Evolutionary conservation across 2,113 vertebrate species (phyloP).

Genomic region (Clarias macrocephalus): DNA sequence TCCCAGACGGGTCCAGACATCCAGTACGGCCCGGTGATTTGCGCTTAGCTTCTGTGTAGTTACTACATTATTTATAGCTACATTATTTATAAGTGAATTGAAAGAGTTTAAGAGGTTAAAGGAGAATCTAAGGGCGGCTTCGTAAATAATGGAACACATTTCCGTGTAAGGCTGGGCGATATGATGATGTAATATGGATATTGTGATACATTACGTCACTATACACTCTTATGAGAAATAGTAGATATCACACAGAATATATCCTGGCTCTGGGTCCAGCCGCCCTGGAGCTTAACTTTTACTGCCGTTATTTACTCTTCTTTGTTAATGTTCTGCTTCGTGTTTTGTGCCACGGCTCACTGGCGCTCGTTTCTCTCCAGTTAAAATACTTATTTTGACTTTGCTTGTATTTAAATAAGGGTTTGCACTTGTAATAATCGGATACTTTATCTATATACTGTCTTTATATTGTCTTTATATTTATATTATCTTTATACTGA

Average conservation of each 20-base stretch:
- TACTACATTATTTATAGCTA: slow-evolving; percentile 11
- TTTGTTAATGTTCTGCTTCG: not conserved
- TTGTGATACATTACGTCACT: not conserved
- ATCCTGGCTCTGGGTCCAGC: too few relatives aligned
- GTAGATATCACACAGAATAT: too few relatives aligned
- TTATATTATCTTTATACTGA: too few relatives aligned
- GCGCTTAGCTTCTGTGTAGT: not conserved
- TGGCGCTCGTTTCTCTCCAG: not conserved
- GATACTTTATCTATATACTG: too few relatives aligned
- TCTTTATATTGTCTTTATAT: too few relatives aligned
- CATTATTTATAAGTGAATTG: not conserved
- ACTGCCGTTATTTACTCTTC: not conserved
- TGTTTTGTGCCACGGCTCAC: not conserved
- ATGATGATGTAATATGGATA: not conserved
- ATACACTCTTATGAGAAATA: not conserved
- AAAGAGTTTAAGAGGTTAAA: not conserved
- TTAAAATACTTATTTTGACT: not conserved
- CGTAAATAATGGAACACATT: not conserved
- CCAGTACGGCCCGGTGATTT: not conserved
- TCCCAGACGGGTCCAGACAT: not conserved
- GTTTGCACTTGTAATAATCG: not conserved
- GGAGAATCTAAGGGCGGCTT: not conserved
- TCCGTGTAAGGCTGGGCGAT: not conserved
- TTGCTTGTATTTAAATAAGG: not conserved
- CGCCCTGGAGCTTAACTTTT: not conserved